Base-by-base conservation (phyloP, 2,888 invertebrate species). In the Agriopis aurantiaria region DNA sequence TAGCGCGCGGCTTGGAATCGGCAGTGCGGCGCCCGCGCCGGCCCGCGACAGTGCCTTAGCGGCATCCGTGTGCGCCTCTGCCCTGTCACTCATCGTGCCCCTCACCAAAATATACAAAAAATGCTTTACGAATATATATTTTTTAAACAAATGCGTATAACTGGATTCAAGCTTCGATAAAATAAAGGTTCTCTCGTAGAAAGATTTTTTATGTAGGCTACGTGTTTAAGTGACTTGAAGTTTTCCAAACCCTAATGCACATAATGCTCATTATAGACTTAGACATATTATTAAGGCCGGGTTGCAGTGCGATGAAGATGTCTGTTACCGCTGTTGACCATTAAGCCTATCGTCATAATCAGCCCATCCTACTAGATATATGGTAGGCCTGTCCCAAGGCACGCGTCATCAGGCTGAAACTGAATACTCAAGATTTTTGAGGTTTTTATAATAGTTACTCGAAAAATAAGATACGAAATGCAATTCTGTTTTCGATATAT, bases 1-100 rank as follows among this genome's bases (percentile, higher is more conserved):
- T 6, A 62, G 12, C 43, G 23, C 43, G 51, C 43, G 70, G 72
- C 75, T 75, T 76, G 80, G 82, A 80, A 68, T 69, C 63, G 67
- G 73, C 68, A 65, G 71, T 59, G 74, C 51, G 69, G 70, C 75
- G 78, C 75, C 56, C 71, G 70, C 76, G 77, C 78, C 78, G 81
- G 82, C 84, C 85, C 85, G 88, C 86, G 84, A 85, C 88, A 89
- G 91, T 90, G 91, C 91, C 91, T 88, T 86, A 87, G 81, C 80
- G 82, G 84, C 83, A 78, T 77, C 77, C 77, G 81, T 78, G 79
- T 77, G 79, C 75, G 78, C 77, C 76, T 65, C 59, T 71, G 69
- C 68, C 69, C 70, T 64, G 56, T 55, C 58, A 69, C 68, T 71
- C 63, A 63, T n/a, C 53, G 52, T n/a, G n/a, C 11, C 53, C 52